These are phyloP conservation scores for Diadumene lineata DNA, from an alignment of 92 coral and sea anemone genomes.

Conservation along the genomic window DNA sequence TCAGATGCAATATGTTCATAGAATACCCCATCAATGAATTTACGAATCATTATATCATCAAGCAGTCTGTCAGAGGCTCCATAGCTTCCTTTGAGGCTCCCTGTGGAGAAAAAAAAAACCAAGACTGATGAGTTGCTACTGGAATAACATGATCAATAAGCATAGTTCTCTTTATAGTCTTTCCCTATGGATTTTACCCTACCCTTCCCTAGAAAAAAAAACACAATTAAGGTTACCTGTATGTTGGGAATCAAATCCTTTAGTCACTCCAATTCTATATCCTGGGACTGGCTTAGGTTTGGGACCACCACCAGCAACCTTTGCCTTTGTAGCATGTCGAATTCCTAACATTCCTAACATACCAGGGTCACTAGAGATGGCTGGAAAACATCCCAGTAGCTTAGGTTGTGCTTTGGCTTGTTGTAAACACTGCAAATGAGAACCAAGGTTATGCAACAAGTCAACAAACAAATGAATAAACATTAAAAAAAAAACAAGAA, in stretches of 20 bases:
- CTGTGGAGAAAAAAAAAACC: slow-evolving; percentile 39
- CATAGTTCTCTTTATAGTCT: too few species aligned
- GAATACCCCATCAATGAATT: slow-evolving; percentile 93
- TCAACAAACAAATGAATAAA: too few species aligned
- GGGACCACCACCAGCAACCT: slow-evolving; percentile 48
- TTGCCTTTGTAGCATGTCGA: slow-evolving; percentile 78
- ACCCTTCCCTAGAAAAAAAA: too few species aligned
- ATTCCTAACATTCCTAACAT: slow-evolving; percentile 48
- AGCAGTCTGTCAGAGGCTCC: slow-evolving; percentile 91
- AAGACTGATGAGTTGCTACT: not conserved
- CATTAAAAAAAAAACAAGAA: too few species aligned
- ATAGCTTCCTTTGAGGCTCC: slow-evolving; percentile 85
- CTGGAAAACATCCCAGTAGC: slow-evolving; percentile 47
- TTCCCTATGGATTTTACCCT: too few species aligned
- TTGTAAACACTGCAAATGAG: not conserved
- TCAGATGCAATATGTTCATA: slow-evolving; percentile 82
- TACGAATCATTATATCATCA: slow-evolving; percentile 94
- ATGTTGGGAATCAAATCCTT: slow-evolving; percentile 92
- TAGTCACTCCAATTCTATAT: slow-evolving; percentile 92
- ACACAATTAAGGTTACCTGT: too few species aligned
- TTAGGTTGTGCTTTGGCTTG: slow-evolving; percentile 2
- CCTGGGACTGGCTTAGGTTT: slow-evolving; percentile 76
- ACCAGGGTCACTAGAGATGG: slow-evolving; percentile 33
- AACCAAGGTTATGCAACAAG: too few species aligned
- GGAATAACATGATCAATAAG: not conserved